These are phyloP conservation scores for Nymphalis c-album DNA, from an alignment of 2,888 invertebrate species.

Conservation along the genomic window DNA sequence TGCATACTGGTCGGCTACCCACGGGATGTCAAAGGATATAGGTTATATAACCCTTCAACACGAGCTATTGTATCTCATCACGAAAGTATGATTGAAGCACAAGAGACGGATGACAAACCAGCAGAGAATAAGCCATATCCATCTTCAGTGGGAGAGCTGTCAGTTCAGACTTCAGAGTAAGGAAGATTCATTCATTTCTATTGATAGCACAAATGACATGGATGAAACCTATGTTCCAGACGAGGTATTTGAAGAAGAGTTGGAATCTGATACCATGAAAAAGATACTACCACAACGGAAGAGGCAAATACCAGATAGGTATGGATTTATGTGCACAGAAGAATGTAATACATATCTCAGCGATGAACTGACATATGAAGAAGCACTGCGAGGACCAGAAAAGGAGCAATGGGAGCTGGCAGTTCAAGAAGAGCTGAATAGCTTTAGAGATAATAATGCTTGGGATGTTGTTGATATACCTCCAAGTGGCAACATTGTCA, in stretches of 20 bases:
- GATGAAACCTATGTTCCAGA: too few species aligned
- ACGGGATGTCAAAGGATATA: neutral
- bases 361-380: slow-evolving; percentile 21
- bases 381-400: slow-evolving; percentile 14
- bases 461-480: slow-evolving; percentile 32
- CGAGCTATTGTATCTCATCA: neutral
- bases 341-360: slow-evolving; percentile 12
- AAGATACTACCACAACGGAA: slow-evolving; percentile 12
- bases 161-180: slow-evolving; percentile 8
- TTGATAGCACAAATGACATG: neutral
- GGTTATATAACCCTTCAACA: neutral
- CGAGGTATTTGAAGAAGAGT: too few species aligned
- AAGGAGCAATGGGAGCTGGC: slow-evolving; percentile 12
- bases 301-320: slow-evolving; percentile 16
- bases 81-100: slow-evolving; percentile 11
- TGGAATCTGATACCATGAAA: neutral
- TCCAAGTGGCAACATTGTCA: slow-evolving; percentile 23
- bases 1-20: neutral
- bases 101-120: slow-evolving; percentile 17
- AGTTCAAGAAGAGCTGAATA: slow-evolving; percentile 16
- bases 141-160: slow-evolving; percentile 18
- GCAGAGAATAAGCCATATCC: slow-evolving; percentile 2
- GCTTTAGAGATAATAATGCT: slow-evolving; percentile 30
- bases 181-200: neutral
- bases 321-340: slow-evolving; percentile 20